Conservation (phyloP, 2,797 vertebrate genomes). For the Pampus argenteus region DNA sequence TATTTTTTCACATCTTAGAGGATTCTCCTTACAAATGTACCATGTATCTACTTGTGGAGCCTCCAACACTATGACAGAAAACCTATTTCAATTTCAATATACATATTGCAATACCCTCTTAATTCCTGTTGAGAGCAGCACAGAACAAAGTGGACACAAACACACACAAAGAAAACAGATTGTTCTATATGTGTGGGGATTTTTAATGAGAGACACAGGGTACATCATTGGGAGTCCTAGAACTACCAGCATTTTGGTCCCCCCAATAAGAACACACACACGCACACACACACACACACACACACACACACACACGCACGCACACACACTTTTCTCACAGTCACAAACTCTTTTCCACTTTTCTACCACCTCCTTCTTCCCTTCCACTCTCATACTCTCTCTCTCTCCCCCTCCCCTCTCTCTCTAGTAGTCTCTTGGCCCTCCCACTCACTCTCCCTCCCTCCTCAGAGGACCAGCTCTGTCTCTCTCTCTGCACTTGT, state of each 20-base stretch:
- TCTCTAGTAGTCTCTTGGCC: conserved; percentile 17
- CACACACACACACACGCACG: not conserved
- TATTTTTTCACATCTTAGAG: no score
- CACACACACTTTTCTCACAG: conserved; percentile 2
- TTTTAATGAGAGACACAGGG: not conserved
- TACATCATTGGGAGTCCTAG: not conserved
- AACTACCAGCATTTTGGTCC: no score
- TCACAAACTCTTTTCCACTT: conserved; percentile 8
- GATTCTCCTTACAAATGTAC: no score
- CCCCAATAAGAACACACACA: not conserved
- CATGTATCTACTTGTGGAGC: no score
- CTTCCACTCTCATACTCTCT: conserved; percentile 15
- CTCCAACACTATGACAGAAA: no score
- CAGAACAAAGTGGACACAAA: not conserved
- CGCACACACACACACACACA: no score
- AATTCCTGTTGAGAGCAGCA: not conserved
- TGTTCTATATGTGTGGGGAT: not conserved
- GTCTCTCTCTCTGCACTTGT: conserved; percentile 72
- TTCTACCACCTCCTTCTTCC: conserved; percentile 7
- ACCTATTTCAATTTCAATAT: not conserved
- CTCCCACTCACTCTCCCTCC: conserved; percentile 45
- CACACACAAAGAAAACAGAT: not conserved
- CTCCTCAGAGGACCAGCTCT: conserved; percentile 85
- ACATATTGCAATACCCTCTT: not conserved
- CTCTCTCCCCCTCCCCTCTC: conserved; percentile 7